Base-by-base conservation (phyloP, 2,888 invertebrate genomes). In the Agonopterix alstromeriana region DNA sequence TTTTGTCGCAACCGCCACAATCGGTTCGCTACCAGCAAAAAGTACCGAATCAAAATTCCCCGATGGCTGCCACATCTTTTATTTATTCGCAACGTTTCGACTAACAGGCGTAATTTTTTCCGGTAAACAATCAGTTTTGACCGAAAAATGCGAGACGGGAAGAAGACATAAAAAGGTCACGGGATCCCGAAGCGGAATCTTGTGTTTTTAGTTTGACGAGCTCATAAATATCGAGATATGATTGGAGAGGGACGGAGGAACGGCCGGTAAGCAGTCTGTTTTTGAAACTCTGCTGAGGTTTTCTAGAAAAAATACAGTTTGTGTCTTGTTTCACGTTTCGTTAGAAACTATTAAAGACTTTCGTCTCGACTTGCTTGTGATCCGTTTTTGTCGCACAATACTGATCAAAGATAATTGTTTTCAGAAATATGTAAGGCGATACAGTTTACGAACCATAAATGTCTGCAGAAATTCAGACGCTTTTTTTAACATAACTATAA, bases 31-130 rank as follows among this genome's bases (percentile, higher is more conserved):
- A 38, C 10, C 27, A 46, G 60, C 76, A 85, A 87, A 88, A 86
- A 84, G 56, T 36, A 75, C 74, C 83, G 81, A 86, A 88, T 87
- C 87, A 86, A 87, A 86, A 88, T 87, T 86, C 87, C 73, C 74
- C 63, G 60, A 65, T 67, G 70, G 17, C 62, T 70, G 52, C 62
- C 70, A 51, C 81, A 87, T 88, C 83, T 87, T 86, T 88, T 87
- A 88, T 88, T 86, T 85, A 88, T 87, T 61, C 68, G 60, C 67
- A 61, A 70, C 77, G 77, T 73, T 80, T 76, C 81, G 77, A 71
- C 82, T 86, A 86, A 87, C 87, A 85, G 86, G 73, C 82, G 85
- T 86, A 83, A 87, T 88, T 88, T 88, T 88, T 87, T 87, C 87
- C 87, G 80, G 76, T 82, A 88, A 87, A 88, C 87, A 88, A 87